Conservation (phyloP, 2,888 invertebrate species). For the Brachyptera risi region DNA sequence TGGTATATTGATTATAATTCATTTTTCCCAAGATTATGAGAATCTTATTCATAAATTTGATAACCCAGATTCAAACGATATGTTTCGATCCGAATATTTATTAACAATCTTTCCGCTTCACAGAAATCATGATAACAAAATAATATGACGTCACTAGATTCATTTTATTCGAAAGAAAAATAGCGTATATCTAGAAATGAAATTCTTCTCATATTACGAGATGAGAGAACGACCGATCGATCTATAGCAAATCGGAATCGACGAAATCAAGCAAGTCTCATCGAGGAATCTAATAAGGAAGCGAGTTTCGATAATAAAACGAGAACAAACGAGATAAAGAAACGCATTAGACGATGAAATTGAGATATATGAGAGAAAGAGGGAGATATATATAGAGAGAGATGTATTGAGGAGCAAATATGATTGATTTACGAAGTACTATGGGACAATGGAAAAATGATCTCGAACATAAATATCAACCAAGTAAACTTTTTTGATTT, state of each 20-base stretch:
- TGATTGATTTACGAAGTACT: conserved; percentile 19
- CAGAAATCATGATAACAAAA: no score
- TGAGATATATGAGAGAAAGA: conserved; percentile 18
- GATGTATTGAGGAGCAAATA: no score
- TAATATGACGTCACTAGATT: no score
- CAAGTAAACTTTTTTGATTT: not conserved
- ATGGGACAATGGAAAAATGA: not conserved
- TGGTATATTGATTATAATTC: not conserved
- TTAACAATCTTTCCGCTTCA: no score
- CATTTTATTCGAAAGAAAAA: no score
- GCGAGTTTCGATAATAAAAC: conserved; percentile 23
- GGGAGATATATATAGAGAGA: no score
- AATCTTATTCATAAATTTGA: no score
- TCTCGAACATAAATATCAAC: not conserved
- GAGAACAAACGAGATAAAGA: conserved; percentile 28
- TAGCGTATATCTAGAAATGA: no score
- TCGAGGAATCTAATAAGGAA: conserved; percentile 31
- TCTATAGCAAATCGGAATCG: not conserved
- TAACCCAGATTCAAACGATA: no score
- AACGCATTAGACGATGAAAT: conserved; percentile 30
- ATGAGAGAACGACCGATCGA: no score
- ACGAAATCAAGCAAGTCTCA: conserved; percentile 11
- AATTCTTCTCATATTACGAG: no score
- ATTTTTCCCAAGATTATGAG: not conserved
- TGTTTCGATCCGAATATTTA: no score